A percentile compares a stretch with the other conserved stretches of the same genome.
These are phyloP conservation scores for Myotis brandtii DNA, from an alignment of 2,113 vertebrate species.

Conservation along the genomic window DNA sequence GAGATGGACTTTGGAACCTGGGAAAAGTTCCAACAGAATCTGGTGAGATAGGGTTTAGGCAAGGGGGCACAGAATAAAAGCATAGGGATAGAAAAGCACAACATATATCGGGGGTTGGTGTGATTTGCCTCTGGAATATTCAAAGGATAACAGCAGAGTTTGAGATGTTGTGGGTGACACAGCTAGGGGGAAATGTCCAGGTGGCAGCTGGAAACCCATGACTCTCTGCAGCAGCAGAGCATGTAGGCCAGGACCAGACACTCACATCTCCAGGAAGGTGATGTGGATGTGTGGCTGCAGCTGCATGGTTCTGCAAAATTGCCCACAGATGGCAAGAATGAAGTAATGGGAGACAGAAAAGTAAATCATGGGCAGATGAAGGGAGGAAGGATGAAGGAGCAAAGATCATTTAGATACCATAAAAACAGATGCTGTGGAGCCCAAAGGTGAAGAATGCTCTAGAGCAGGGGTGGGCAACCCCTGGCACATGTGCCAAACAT, in stretches of 20 bases:
- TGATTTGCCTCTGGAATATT: background rate
- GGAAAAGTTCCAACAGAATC: background rate
- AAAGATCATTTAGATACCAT: background rate
- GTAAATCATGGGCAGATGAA: background rate
- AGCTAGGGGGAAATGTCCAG: background rate
- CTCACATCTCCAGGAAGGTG: background rate
- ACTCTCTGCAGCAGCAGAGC: background rate
- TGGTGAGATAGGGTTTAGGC: background rate
- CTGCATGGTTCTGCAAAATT: background rate
- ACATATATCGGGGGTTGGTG: background rate
- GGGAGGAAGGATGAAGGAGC: background rate
- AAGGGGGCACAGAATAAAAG: background rate
- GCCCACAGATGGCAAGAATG: background rate
- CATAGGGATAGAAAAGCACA: background rate
- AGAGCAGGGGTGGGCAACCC: background rate
- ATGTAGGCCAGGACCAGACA: background rate
- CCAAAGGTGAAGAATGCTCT: background rate
- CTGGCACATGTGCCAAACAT: too few species aligned
- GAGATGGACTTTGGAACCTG: constrained; percentile 23
- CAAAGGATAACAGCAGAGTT: background rate
- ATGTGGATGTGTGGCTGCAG: background rate
- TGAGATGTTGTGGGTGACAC: background rate
- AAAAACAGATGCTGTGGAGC: background rate
- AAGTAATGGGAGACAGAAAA: background rate
- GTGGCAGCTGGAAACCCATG: background rate